Evolutionary conservation across 2,797 vertebrate genomes (phyloP).

Genomic region (Gila robusta): DNA sequence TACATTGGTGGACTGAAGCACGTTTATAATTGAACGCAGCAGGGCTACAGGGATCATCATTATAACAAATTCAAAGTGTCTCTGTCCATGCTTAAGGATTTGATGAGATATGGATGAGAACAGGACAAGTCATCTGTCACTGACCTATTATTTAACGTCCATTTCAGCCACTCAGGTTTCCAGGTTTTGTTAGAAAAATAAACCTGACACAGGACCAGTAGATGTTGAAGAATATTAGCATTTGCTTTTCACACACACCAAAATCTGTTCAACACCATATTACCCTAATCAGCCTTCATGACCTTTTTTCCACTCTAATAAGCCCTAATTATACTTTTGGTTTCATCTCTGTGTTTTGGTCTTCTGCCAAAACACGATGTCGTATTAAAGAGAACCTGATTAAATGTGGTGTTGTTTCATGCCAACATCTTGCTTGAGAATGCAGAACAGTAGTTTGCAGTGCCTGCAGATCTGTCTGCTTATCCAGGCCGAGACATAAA

Average conservation of each 20-base stretch:
- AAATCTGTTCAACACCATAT: conserved; percentile 14
- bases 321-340: conserved; percentile 17
- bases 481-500: conserved; percentile 26
- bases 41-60: not conserved
- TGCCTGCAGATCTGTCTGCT: conserved; percentile 34
- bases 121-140: not conserved
- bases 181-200: not conserved
- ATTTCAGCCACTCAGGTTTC: not conserved
- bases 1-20: not conserved
- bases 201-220: not conserved
- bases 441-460: conserved; percentile 33
- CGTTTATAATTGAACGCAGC: not conserved
- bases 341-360: conserved; percentile 14
- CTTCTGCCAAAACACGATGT: conserved; percentile 15
- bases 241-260: not conserved
- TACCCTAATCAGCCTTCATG: conserved; percentile 19
- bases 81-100: not conserved
- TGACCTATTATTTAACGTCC: not conserved
- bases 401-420: conserved; percentile 33
- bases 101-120: conserved; percentile 1
- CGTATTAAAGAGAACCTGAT: conserved; percentile 26
- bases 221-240: conserved; percentile 16
- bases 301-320: conserved; percentile 33
- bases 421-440: conserved; percentile 38
- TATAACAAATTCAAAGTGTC: not conserved